Percentiles rank a stretch among this genome's conserved stretches.
Conservation (phyloP, 2,113 vertebrate genomes). For the Parus major region DNA sequence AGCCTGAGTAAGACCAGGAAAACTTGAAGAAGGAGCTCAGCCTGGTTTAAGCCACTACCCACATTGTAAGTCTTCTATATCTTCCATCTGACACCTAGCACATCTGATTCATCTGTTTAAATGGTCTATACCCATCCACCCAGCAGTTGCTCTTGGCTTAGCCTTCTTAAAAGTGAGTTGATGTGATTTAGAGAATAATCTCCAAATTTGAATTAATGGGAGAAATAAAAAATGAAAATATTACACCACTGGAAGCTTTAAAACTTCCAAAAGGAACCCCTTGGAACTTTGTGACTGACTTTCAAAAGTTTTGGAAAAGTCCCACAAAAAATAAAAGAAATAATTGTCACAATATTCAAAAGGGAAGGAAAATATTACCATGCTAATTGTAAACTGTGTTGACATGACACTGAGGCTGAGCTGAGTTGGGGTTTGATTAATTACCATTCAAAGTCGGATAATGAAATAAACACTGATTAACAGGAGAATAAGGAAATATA, state of each 20-base stretch:
- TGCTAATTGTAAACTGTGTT: neutral
- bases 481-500: neutral
- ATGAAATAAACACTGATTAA: neutral
- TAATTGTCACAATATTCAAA: neutral
- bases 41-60: neutral
- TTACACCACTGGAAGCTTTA: neutral
- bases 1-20: neutral
- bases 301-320: neutral
- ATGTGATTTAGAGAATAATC: neutral
- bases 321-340: neutral
- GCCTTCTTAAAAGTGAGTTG: neutral
- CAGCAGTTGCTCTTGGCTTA: neutral
- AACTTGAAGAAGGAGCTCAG: neutral
- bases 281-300: neutral
- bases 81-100: neutral
- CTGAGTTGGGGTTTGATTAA: neutral
- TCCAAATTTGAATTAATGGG: neutral
- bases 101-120: neutral
- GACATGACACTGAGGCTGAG: neutral
- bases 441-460: neutral
- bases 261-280: rapidly evolving
- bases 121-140: neutral
- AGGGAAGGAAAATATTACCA: neutral
- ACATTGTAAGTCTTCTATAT: neutral
- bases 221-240: neutral